Percentiles rank a stretch among this genome's conserved stretches.
phyloP scores from a whole-genome alignment of 2,888 invertebrate genomes.

The Ramazzottius varieornatus region DNA sequence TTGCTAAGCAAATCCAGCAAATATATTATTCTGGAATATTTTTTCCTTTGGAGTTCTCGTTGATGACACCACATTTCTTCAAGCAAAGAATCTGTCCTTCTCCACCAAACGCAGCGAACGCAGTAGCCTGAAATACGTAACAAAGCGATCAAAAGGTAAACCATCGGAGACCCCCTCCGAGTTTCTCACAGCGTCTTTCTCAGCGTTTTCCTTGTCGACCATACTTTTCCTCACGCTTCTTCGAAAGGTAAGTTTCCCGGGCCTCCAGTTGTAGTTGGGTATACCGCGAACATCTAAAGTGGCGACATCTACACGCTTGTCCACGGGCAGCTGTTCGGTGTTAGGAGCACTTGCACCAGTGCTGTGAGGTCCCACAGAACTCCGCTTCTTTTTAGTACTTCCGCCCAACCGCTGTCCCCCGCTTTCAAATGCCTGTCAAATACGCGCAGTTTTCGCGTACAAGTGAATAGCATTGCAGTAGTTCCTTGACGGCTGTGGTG shows the following conservation, averaged over 20 bases:
- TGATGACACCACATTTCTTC: background rate
- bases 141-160: background rate
- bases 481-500: background rate
- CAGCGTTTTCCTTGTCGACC: background rate
- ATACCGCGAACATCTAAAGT: background rate
- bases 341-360: too few relatives aligned
- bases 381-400: background rate
- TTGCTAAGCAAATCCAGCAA: too few relatives aligned
- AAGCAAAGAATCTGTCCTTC: background rate
- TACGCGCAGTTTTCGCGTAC: background rate
- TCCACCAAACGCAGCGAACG: background rate
- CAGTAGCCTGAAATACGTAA: background rate
- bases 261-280: background rate
- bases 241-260: background rate
- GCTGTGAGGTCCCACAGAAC: too few relatives aligned
- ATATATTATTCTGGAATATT: too few relatives aligned
- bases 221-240: background rate
- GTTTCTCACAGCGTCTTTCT: too few relatives aligned
- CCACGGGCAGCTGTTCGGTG: too few relatives aligned
- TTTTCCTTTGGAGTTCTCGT: too few relatives aligned
- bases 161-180: too few relatives aligned
- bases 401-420: background rate
- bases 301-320: too few relatives aligned
- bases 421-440: background rate
- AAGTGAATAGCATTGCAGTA: background rate